phyloP scores from a whole-genome alignment of 2,797 vertebrate genomes.

The Scolopax bukidnonensis region DNA sequence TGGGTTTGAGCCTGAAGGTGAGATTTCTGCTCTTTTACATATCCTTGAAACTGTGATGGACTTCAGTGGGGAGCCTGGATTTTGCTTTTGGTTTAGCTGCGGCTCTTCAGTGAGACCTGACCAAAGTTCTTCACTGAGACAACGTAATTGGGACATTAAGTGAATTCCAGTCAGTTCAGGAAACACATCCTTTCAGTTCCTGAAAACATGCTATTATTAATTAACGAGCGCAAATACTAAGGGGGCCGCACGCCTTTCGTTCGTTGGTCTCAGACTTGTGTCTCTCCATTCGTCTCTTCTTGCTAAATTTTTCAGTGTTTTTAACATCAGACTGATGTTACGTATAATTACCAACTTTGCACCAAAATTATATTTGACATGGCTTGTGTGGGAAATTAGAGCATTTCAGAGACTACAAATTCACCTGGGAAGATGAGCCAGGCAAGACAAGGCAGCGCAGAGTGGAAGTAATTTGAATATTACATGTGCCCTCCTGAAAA shows the following conservation, averaged over 20 bases:
- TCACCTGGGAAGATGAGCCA: conserved; percentile 88
- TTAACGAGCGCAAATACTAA: conserved; percentile 89
- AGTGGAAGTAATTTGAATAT: conserved; percentile 92
- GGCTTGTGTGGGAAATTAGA: conserved; percentile 92
- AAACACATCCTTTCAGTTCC: conserved; percentile 81
- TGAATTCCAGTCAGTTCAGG: conserved; percentile 82
- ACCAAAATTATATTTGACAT: conserved; percentile 97
- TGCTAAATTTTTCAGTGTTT: conserved; percentile 98
- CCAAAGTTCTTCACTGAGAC: conserved; percentile 55
- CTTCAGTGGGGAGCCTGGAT: not conserved
- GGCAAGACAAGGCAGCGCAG: conserved; percentile 80
- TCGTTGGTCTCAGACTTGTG: conserved; percentile 91
- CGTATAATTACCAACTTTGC: conserved; percentile 96
- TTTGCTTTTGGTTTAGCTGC: conserved; percentile 19
- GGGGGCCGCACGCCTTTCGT: conserved; percentile 82
- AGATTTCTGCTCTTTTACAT: not conserved
- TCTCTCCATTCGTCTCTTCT: conserved; percentile 93
- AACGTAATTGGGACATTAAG: conserved; percentile 84
- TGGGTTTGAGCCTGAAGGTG: not conserved
- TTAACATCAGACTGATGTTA: conserved; percentile 95
- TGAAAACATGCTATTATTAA: conserved; percentile 94
- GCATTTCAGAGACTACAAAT: conserved; percentile 89
- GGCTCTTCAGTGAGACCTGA: conserved; percentile 18
- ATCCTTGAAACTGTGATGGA: not conserved
- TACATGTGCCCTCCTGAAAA: conserved; percentile 90